Conservation (phyloP, 2,888 invertebrate genomes). For the Bimastos eiseni region DNA sequence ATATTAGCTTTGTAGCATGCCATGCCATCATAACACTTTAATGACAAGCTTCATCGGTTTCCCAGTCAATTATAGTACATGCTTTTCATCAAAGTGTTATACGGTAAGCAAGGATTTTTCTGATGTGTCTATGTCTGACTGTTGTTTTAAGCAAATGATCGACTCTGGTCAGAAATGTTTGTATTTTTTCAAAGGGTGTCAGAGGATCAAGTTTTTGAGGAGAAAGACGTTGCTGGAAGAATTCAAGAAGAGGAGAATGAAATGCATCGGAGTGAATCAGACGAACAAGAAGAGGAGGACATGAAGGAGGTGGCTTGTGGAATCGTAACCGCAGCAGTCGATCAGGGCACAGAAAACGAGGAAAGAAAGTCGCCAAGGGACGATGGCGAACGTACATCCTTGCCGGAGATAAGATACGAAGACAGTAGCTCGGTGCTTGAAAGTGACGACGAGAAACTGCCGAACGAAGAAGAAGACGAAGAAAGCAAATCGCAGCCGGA, state of each 20-base stretch:
- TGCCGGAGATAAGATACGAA: background rate
- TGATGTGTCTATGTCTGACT: no score
- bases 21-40: no score
- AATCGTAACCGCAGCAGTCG: background rate
- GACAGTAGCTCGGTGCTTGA: background rate
- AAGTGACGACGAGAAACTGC: background rate
- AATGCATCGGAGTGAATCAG: background rate
- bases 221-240: background rate
- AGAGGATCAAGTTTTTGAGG: background rate
- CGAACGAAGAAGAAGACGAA: background rate
- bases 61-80: no score
- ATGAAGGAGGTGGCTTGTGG: no score
- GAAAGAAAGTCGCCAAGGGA: background rate
- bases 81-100: no score
- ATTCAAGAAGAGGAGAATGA: background rate
- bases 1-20: no score
- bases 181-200: background rate
- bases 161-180: background rate
- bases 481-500: background rate
- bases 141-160: no score
- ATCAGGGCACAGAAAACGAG: background rate
- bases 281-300: background rate
- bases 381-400: background rate
- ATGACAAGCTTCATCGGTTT: no score
- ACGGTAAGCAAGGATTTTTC: no score